Evolutionary conservation across 2,797 vertebrate species (phyloP).

Genomic region (Huso huso): DNA sequence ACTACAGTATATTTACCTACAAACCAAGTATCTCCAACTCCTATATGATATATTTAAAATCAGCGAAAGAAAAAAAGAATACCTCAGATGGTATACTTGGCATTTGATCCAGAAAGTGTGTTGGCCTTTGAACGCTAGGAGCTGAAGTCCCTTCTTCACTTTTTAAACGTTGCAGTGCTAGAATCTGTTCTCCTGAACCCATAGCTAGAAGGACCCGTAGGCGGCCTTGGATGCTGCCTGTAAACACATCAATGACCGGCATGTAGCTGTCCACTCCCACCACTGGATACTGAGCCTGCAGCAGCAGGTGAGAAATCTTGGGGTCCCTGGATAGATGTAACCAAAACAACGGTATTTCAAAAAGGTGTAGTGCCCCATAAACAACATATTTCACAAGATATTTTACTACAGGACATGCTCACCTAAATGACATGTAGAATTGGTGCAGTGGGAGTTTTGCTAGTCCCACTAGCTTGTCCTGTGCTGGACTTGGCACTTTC

Average conservation of each 20-base stretch:
- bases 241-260: constrained; percentile 80
- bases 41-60: no score
- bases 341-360: constrained; percentile 20
- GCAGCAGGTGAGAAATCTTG: constrained; percentile 68
- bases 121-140: constrained; percentile 45
- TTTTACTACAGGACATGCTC: constrained; percentile 19
- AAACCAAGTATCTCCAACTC: no score
- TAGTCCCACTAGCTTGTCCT: constrained; percentile 79
- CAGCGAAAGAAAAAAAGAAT: background rate
- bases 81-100: constrained; percentile 44
- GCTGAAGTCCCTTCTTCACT: constrained; percentile 49
- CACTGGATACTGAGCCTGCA: constrained; percentile 85
- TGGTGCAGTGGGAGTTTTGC: constrained; percentile 92
- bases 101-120: constrained; percentile 68
- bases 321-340: constrained; percentile 58
- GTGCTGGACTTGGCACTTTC: constrained; percentile 54
- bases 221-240: constrained; percentile 65
- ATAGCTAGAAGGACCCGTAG: constrained; percentile 84
- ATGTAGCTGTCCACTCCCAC: constrained; percentile 81
- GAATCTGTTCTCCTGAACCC: constrained; percentile 77
- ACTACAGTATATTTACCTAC: no score
- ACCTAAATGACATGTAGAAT: constrained; percentile 95
- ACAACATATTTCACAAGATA: no score
- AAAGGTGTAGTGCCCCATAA: background rate
- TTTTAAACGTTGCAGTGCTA: constrained; percentile 70